A percentile compares a stretch with the other conserved stretches of the same genome.
Evolutionary conservation across 2,888 invertebrate genomes (phyloP).

Genomic region (Eupithecia centaureata): DNA sequence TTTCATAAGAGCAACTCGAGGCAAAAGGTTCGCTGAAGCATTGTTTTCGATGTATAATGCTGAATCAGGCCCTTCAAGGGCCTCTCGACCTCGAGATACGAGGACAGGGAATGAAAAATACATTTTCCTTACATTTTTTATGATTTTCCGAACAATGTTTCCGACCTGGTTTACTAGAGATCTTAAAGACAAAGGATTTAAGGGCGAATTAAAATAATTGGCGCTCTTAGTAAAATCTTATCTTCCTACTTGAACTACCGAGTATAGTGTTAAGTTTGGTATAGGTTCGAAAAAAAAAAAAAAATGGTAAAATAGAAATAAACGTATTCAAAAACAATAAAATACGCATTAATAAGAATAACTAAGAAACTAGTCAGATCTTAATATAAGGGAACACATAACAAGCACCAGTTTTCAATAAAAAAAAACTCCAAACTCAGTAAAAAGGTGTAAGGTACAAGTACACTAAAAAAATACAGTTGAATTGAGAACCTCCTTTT

Average conservation of each 20-base stretch:
- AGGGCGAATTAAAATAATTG: not conserved
- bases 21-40: constrained; percentile 53
- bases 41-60: constrained; percentile 62
- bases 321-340: too few species aligned
- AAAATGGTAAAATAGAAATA: too few species aligned
- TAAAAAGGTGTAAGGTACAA: too few species aligned
- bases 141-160: constrained; percentile 29
- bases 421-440: too few species aligned
- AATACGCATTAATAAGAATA: too few species aligned
- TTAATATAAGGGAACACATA: too few species aligned
- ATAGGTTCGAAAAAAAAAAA: too few species aligned
- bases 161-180: constrained; percentile 7
- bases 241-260: not conserved
- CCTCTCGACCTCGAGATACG: constrained; percentile 48
- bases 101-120: constrained; percentile 38
- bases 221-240: not conserved
- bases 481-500: too few species aligned
- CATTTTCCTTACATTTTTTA: constrained; percentile 43
- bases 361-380: too few species aligned
- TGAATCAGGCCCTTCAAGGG: constrained; percentile 54
- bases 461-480: too few species aligned
- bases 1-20: constrained; percentile 55
- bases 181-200: constrained; percentile 7
- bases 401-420: too few species aligned
- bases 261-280: not conserved